A percentile compares a stretch with the other conserved stretches of the same genome.
Conservation (phyloP, 2,113 vertebrate genomes). For the Sphyrna mokarran region DNA sequence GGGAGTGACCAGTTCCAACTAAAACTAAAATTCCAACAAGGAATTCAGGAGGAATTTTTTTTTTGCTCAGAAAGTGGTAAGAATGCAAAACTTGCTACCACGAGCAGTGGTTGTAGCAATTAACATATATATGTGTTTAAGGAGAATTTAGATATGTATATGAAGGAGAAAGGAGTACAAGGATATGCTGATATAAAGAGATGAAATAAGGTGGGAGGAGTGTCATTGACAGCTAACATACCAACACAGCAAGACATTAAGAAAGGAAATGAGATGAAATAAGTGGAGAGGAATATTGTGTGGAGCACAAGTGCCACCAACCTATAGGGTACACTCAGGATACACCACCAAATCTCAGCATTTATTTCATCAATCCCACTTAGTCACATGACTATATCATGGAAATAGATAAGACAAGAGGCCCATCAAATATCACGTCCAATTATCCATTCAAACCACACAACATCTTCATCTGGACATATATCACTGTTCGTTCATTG, state of each 20-base stretch:
- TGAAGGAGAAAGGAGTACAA: not conserved
- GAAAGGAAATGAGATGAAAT: no score
- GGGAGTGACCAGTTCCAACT: not conserved
- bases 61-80: not conserved
- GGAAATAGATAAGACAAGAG: not conserved
- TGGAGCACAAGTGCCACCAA: not conserved
- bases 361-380: not conserved
- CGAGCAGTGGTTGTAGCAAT: not conserved
- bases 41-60: not conserved
- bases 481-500: not conserved
- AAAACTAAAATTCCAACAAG: not conserved
- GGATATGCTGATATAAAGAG: not conserved
- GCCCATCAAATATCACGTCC: no score
- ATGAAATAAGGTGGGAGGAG: not conserved
- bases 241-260: no score
- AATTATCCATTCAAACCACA: not conserved
- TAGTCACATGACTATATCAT: not conserved
- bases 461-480: not conserved
- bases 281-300: not conserved
- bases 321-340: not conserved
- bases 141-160: not conserved
- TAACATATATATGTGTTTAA: not conserved
- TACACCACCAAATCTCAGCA: not conserved
- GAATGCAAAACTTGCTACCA: not conserved
- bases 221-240: no score